Conservation (phyloP, 2,113 vertebrate species). For the Heterotis niloticus region DNA sequence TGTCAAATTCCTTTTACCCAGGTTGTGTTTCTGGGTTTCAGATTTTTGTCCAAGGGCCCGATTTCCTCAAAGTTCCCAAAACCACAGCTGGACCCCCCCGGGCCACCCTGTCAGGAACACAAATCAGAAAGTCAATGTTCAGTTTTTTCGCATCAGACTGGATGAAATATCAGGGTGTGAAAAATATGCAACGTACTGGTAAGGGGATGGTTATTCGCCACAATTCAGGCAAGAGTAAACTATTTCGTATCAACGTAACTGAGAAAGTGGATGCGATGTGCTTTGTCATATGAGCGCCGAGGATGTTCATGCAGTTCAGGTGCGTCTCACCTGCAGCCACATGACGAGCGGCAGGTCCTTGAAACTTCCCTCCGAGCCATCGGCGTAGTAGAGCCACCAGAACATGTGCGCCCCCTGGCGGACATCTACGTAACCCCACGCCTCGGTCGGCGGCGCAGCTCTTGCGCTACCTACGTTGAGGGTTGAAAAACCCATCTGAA, state of each 20-base stretch:
- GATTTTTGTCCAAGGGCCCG: constrained; percentile 73
- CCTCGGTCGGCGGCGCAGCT: constrained; percentile 54
- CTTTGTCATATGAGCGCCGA: not conserved
- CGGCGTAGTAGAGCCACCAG: constrained; percentile 92
- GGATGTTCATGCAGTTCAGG: not conserved
- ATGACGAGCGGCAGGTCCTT: constrained; percentile 78
- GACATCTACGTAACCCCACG: constrained; percentile 83
- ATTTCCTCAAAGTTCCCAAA: constrained; percentile 97
- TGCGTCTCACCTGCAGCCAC: constrained; percentile 90
- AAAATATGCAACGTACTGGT: not conserved
- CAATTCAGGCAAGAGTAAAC: not conserved
- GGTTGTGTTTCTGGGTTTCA: constrained; percentile 75
- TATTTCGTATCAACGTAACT: not conserved
- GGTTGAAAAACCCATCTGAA: not conserved
- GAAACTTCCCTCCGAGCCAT: constrained; percentile 60
- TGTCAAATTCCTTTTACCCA: constrained; percentile 69
- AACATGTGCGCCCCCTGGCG: constrained; percentile 87
- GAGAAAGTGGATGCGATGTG: not conserved
- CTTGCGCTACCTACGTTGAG: constrained; percentile 36
- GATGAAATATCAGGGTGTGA: too few species aligned
- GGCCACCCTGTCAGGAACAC: constrained; percentile 74
- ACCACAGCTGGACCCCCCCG: constrained; percentile 87
- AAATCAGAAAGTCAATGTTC: not conserved
- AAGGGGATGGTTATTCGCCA: not conserved
- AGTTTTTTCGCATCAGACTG: not conserved